A percentile compares a stretch with the other conserved stretches of the same genome.
These are phyloP conservation scores for Diacarnus erythraeanus DNA, from an alignment of 37 sponge, comb jelly and placozoan genomes.

Conservation along the genomic window DNA sequence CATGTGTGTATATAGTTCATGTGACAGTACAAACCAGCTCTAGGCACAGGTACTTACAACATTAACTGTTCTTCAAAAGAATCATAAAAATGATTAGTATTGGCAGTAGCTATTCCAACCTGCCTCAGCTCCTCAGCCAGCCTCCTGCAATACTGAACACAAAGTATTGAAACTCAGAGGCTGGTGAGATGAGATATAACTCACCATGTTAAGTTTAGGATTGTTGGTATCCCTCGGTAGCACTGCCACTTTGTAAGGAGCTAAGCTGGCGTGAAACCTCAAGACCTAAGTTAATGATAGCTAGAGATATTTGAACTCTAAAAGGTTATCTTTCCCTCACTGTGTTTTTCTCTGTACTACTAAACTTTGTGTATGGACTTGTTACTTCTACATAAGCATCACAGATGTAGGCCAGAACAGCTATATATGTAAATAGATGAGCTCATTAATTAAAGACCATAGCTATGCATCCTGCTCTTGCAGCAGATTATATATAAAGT, in stretches of 20 bases:
- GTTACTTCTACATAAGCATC: slow-evolving; percentile 26
- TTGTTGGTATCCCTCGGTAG: neutral
- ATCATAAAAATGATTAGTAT: neutral
- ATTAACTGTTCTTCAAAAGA: slow-evolving; percentile 14
- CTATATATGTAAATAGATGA: neutral
- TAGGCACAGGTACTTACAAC: neutral
- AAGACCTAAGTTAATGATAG: slow-evolving; percentile 10
- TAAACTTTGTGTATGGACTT: slow-evolving; percentile 3
- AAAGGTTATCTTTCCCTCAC: neutral
- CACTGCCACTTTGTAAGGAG: slow-evolving; percentile 42
- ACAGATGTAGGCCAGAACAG: slow-evolving; percentile 28
- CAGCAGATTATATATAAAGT: too few species aligned
- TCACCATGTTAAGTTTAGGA: slow-evolving; percentile 15
- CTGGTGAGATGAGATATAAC: neutral
- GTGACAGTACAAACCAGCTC: neutral
- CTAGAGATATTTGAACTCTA: neutral
- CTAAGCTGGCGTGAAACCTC: slow-evolving; percentile 16
- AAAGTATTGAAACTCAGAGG: too few species aligned
- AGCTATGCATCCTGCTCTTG: too few species aligned
- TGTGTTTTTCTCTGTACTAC: neutral
- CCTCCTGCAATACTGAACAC: slow-evolving; percentile 26
- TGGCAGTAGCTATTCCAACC: slow-evolving; percentile 16
- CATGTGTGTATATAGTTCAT: neutral
- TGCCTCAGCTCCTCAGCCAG: slow-evolving; percentile 29
- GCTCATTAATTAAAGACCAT: neutral